phyloP scores from a whole-genome alignment of 2,797 vertebrate species.

The Catamblyrhynchus diadema region DNA sequence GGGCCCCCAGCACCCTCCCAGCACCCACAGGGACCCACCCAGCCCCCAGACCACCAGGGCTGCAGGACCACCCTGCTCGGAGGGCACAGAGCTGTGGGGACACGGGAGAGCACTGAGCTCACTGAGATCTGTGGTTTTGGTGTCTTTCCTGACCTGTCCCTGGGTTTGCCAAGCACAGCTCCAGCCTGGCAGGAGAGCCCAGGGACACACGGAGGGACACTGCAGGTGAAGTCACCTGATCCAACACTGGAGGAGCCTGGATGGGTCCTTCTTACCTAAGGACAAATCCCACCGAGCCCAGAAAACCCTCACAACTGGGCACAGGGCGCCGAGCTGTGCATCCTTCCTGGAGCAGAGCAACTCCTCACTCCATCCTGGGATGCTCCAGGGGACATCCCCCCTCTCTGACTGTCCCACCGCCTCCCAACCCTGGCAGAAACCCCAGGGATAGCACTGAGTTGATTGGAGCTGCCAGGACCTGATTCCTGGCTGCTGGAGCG shows the following conservation, averaged over 20 bases:
- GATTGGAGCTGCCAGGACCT: neutral
- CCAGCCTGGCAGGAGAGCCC: neutral
- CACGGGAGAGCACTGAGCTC: accelerated
- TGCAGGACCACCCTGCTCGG: neutral
- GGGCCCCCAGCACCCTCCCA: neutral
- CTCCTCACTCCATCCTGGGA: neutral
- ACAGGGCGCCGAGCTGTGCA: neutral
- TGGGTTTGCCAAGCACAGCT: neutral
- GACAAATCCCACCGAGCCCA: neutral
- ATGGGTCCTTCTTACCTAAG: no score
- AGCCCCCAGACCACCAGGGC: neutral
- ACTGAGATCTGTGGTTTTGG: neutral
- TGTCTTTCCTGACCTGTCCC: neutral
- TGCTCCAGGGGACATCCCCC: neutral
- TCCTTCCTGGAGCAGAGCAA: neutral
- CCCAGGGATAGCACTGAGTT: neutral
- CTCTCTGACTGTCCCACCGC: accelerated
- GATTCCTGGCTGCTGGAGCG: neutral
- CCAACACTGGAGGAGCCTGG: accelerated
- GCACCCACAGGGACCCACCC: neutral
- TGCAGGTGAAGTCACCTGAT: accelerated
- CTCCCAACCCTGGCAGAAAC: neutral
- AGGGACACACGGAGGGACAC: neutral
- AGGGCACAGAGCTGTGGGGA: neutral
- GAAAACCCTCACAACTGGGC: neutral